Conservation (phyloP, 2,797 vertebrate species). For the Monodelphis domestica region DNA sequence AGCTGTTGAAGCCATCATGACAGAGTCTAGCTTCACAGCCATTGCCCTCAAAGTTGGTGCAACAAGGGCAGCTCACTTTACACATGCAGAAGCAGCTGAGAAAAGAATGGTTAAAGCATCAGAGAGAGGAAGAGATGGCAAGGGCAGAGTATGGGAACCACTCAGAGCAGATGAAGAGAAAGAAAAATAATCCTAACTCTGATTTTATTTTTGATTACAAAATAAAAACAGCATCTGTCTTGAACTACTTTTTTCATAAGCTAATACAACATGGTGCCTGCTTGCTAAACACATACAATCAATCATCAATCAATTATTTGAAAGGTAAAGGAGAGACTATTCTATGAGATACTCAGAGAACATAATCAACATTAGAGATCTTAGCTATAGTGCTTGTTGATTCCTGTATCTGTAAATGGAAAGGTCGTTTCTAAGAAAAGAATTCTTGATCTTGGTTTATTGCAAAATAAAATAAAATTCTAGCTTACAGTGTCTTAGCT, state of each 20-base stretch:
- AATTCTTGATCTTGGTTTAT: neutral
- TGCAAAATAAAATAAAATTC: neutral
- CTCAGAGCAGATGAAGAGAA: slow-evolving; percentile 82
- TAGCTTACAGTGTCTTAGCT: neutral
- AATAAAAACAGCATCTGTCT: neutral
- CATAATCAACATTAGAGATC: neutral
- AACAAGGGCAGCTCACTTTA: slow-evolving; percentile 92
- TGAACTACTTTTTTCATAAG: neutral
- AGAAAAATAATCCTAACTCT: slow-evolving; percentile 80
- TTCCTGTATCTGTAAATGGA: neutral
- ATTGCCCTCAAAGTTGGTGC: slow-evolving; percentile 90
- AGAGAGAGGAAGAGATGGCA: slow-evolving; percentile 65
- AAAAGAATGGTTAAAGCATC: slow-evolving; percentile 90
- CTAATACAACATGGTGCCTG: neutral
- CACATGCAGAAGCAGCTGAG: slow-evolving; percentile 93
- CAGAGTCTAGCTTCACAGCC: slow-evolving; percentile 70
- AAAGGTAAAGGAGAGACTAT: neutral
- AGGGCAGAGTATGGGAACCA: slow-evolving; percentile 53
- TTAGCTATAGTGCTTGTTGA: neutral
- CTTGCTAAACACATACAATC: neutral
- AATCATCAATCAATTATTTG: neutral
- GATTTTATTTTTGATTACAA: slow-evolving; percentile 48
- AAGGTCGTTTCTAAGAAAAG: neutral
- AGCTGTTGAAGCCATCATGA: slow-evolving; percentile 2
- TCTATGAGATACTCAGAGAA: neutral